Percentiles rank a stretch among this genome's conserved stretches.
Evolutionary conservation across 2,113 vertebrate species (phyloP).

Genomic region (Herpetotheres cachinnans): DNA sequence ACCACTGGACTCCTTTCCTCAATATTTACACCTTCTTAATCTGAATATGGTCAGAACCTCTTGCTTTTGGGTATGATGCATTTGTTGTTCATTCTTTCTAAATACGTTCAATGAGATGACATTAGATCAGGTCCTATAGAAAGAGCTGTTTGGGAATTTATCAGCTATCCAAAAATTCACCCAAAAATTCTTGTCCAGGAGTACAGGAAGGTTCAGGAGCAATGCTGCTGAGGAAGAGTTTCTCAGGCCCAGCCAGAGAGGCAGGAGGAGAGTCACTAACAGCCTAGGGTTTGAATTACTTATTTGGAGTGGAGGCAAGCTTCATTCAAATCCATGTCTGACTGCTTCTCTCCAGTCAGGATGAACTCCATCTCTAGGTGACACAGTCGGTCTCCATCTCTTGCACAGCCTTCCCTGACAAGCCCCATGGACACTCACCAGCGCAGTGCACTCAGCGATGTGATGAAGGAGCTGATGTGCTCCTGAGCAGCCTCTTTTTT

Average conservation of each 20-base stretch:
- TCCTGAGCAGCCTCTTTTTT: not conserved
- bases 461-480: not conserved
- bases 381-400: not conserved
- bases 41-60: not conserved
- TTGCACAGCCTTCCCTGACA: not conserved
- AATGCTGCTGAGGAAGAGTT: not conserved
- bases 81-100: not conserved
- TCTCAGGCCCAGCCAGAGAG: not conserved
- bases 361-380: not conserved
- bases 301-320: not conserved
- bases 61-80: not conserved
- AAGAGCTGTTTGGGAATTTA: not conserved
- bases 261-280: not conserved
- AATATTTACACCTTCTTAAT: not conserved
- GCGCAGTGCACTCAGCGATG: not conserved
- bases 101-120: not conserved
- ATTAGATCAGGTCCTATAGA: not conserved
- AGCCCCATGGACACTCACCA: not conserved
- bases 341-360: not conserved
- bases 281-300: not conserved
- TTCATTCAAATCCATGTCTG: not conserved
- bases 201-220: not conserved
- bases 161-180: not conserved
- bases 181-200: not conserved
- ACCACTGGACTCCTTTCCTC: not conserved